phyloP scores from a whole-genome alignment of 2,888 invertebrate species.

The Trachelus tabidus region DNA sequence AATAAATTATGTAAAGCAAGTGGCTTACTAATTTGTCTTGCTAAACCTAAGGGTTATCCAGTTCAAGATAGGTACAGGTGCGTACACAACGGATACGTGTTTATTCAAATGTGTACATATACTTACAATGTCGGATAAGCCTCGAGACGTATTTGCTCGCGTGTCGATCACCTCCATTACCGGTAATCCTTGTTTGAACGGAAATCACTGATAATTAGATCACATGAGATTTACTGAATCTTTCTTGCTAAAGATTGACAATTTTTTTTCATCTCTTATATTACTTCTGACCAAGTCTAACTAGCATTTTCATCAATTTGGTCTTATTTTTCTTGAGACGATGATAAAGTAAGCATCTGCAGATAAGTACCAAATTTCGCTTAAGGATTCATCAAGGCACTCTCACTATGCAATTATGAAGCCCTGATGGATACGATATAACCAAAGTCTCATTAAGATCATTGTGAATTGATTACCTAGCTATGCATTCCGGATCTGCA shows the following conservation, averaged over 20 bases:
- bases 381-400: not conserved
- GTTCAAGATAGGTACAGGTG: not conserved
- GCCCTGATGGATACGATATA: not conserved
- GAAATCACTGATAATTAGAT: not conserved
- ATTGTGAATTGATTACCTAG: not conserved
- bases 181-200: slow-evolving; percentile 28
- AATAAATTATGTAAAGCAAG: not conserved
- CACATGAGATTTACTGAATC: not conserved
- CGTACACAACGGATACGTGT: not conserved
- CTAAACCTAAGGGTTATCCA: not conserved
- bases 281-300: not conserved
- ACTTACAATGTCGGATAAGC: not conserved
- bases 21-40: not conserved
- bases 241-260: not conserved
- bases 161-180: slow-evolving; percentile 48
- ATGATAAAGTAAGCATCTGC: not conserved
- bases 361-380: not conserved
- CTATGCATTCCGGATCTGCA: not conserved
- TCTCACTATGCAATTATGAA: not conserved
- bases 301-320: not conserved
- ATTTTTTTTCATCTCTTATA: not conserved
- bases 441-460: not conserved
- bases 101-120: not conserved
- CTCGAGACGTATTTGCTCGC: slow-evolving; percentile 27
- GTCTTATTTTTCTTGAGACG: not conserved